These are phyloP conservation scores for Knipowitschia caucasica DNA, from an alignment of 2,797 vertebrate genomes.

Conservation along the genomic window DNA sequence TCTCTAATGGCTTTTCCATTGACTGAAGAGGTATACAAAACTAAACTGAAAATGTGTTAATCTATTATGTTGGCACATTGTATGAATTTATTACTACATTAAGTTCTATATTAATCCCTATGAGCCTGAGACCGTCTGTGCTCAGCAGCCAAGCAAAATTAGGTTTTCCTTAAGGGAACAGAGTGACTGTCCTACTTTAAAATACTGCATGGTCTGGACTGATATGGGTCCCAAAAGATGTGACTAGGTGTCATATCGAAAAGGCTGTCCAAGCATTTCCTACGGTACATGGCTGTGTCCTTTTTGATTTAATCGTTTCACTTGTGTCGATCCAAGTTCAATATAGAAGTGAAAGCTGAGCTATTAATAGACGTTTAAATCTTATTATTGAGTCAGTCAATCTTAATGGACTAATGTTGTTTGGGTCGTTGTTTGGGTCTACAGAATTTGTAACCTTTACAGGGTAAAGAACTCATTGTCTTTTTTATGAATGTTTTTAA, in stretches of 20 bases:
- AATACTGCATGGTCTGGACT: slow-evolving; percentile 27
- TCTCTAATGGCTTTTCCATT: background rate
- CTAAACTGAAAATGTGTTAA: too few relatives aligned
- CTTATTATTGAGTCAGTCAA: too few relatives aligned
- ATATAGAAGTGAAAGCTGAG: too few relatives aligned
- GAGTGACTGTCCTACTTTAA: slow-evolving; percentile 55
- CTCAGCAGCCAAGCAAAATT: slow-evolving; percentile 41
- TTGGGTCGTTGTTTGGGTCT: too few relatives aligned
- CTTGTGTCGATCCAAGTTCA: background rate
- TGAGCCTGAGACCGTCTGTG: slow-evolving; percentile 28
- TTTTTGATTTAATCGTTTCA: background rate
- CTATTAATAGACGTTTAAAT: too few relatives aligned
- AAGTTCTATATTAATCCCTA: background rate
- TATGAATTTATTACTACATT: background rate
- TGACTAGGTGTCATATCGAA: slow-evolving; percentile 27
- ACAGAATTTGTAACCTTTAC: too few relatives aligned
- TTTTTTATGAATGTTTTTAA: too few relatives aligned
- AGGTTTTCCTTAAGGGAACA: slow-evolving; percentile 56
- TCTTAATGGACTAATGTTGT: too few relatives aligned
- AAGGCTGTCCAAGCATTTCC: background rate
- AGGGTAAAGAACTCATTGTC: too few relatives aligned
- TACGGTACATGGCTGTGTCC: background rate
- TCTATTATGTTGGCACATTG: too few relatives aligned
- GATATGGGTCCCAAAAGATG: slow-evolving; percentile 24
- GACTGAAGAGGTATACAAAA: background rate